Conservation (phyloP, 2,888 invertebrate species). For the Lomographa bimaculata region DNA sequence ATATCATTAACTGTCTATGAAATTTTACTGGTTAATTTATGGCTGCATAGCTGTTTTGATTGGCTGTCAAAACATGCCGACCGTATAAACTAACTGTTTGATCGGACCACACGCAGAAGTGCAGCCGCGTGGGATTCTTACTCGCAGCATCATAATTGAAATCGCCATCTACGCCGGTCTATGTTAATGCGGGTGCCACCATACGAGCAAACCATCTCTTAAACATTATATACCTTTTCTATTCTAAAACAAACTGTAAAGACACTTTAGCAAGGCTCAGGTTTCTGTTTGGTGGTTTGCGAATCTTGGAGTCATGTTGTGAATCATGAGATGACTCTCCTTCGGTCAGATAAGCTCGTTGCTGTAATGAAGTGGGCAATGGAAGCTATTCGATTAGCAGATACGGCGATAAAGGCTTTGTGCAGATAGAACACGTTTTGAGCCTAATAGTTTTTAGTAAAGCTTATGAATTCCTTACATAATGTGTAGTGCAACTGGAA, state of each 20-base stretch:
- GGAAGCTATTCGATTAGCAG: slow-evolving; percentile 12
- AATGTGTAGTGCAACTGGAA: too few relatives aligned
- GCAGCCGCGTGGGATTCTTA: slow-evolving; percentile 47
- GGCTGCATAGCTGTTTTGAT: slow-evolving; percentile 25
- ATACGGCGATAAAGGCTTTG: neutral
- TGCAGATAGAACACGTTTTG: neutral
- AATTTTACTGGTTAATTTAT: slow-evolving; percentile 3
- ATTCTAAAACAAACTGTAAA: slow-evolving; percentile 9
- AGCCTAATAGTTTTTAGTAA: too few relatives aligned
- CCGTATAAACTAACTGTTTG: slow-evolving; percentile 5
- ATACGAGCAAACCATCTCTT: slow-evolving; percentile 32
- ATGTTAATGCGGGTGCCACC: slow-evolving; percentile 51
- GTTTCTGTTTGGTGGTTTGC: slow-evolving; percentile 5
- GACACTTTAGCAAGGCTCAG: slow-evolving; percentile 13
- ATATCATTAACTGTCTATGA: too few relatives aligned
- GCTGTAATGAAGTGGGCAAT: slow-evolving; percentile 28
- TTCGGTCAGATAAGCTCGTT: slow-evolving; percentile 21
- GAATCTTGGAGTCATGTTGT: slow-evolving; percentile 28
- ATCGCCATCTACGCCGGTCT: slow-evolving; percentile 59
- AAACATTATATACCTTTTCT: neutral
- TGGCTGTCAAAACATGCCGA: slow-evolving; percentile 24
- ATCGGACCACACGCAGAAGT: slow-evolving; percentile 38
- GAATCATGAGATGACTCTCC: slow-evolving; percentile 32
- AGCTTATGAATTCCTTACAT: too few relatives aligned
- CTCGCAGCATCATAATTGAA: slow-evolving; percentile 59